Percentiles rank a stretch among this genome's conserved stretches.
Conservation (phyloP, 2,797 vertebrate genomes). For the Mormyrus hasselquistii region DNA sequence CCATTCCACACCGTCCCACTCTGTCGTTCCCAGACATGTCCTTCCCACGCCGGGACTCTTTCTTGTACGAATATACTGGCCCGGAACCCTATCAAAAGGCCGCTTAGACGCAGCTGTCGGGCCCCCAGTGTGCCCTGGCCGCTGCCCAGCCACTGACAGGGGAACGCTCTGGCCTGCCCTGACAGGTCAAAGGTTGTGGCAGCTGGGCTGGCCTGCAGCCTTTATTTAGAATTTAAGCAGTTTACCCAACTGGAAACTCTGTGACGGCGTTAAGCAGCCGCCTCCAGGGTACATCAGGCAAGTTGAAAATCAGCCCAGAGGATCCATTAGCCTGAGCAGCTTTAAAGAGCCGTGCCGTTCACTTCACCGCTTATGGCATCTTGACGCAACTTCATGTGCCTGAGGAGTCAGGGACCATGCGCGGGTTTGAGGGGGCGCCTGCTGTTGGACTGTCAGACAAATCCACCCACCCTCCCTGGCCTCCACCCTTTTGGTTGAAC, state of each 20-base stretch:
- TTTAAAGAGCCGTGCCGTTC: neutral
- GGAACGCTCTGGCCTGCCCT: neutral
- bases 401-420: neutral
- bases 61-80: slow-evolving; percentile 12
- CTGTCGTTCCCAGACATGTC: neutral
- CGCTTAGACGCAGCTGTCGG: neutral
- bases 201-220: neutral
- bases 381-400: neutral
- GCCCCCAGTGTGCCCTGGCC: neutral
- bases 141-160: neutral
- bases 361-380: neutral
- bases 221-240: neutral
- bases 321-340: neutral
- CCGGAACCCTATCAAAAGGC: neutral
- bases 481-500: neutral
- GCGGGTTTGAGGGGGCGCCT: slow-evolving; percentile 31
- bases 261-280: neutral
- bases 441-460: neutral
- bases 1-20: neutral
- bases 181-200: neutral
- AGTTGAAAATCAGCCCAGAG: neutral
- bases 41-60: neutral
- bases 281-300: neutral
- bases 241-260: neutral
- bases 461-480: neutral